A percentile compares a stretch with the other conserved stretches of the same genome.
Evolutionary conservation across 2,113 vertebrate genomes (phyloP).

Genomic region (Caranx ignobilis): DNA sequence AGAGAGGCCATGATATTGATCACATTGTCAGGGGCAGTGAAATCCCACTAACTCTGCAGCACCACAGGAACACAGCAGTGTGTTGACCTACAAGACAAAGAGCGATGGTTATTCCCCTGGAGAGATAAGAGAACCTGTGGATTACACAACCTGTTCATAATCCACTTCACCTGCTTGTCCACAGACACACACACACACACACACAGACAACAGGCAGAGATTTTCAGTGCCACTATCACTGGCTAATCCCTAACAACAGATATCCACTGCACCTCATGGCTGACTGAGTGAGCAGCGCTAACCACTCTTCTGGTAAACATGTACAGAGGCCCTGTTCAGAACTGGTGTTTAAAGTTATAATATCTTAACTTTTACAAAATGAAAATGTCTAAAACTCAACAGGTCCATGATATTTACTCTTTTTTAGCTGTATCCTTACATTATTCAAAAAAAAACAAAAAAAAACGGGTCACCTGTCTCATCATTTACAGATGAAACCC

Average conservation of each 20-base stretch:
- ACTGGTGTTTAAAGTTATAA: no score
- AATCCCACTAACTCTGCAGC: neutral
- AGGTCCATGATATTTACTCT: no score
- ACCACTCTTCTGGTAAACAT: neutral
- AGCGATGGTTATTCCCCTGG: constrained; percentile 12
- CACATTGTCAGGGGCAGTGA: neutral
- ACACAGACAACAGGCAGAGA: constrained; percentile 6
- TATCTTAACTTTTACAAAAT: no score
- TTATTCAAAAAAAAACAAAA: no score
- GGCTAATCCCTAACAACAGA: constrained; percentile 27
- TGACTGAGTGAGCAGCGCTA: neutral
- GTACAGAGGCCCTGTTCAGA: neutral
- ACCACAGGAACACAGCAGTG: neutral
- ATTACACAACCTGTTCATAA: constrained; percentile 54
- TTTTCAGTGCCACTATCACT: neutral
- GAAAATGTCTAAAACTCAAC: no score
- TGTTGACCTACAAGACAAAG: constrained; percentile 23
- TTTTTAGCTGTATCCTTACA: no score
- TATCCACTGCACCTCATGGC: neutral
- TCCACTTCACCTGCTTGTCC: constrained; percentile 41
- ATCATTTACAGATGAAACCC: no score
- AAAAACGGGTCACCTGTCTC: no score
- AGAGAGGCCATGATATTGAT: neutral
- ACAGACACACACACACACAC: constrained; percentile 17
- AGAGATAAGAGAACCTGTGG: constrained; percentile 44